Conservation (phyloP, 2,888 invertebrate genomes). For the Schizotus pectinicornis region DNA sequence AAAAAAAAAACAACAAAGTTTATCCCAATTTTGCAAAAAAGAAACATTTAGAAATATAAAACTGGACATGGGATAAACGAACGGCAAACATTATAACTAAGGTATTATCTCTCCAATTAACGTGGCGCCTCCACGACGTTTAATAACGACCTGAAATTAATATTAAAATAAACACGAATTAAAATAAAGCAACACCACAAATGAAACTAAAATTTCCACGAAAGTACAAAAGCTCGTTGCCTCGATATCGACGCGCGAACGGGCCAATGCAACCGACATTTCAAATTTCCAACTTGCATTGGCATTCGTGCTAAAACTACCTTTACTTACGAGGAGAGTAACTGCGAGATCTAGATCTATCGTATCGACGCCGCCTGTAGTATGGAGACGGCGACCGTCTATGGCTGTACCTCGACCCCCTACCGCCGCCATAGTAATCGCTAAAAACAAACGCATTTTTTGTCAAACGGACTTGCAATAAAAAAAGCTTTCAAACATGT, state of each 20-base stretch:
- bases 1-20: background rate
- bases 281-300: constrained; percentile 14
- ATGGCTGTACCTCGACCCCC: constrained; percentile 43
- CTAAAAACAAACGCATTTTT: constrained; percentile 32
- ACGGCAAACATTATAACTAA: constrained; percentile 22
- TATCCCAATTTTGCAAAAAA: background rate
- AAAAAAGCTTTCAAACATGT: too few relatives aligned
- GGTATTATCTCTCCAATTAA: constrained; percentile 36
- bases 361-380: constrained; percentile 47
- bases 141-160: constrained; percentile 55
- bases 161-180: constrained; percentile 47
- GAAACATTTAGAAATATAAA: constrained; percentile 12
- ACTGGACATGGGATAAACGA: constrained; percentile 16
- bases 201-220: constrained; percentile 13
- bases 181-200: constrained; percentile 34
- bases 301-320: background rate
- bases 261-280: constrained; percentile 11
- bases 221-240: background rate
- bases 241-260: background rate
- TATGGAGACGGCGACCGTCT: constrained; percentile 50
- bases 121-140: constrained; percentile 41
- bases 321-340: constrained; percentile 51
- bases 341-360: constrained; percentile 48
- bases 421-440: constrained; percentile 42
- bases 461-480: background rate